A percentile compares a stretch with the other conserved stretches of the same genome.
Conservation (phyloP, 2,113 vertebrate species). For the Poeciliopsis turrubarensis region DNA sequence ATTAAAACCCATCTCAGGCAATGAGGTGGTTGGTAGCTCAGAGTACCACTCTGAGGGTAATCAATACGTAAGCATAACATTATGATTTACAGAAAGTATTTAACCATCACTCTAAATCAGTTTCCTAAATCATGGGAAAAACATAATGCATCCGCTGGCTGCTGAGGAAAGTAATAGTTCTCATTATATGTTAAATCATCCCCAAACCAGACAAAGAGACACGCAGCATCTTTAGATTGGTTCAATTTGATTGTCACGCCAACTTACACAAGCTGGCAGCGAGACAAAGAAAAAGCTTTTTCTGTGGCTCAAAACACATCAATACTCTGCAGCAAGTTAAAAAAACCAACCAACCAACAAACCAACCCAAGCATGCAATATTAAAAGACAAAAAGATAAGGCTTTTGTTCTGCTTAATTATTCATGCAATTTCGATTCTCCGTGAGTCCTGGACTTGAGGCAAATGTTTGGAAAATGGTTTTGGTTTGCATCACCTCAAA, state of each 20-base stretch:
- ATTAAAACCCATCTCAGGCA: slow-evolving; percentile 72
- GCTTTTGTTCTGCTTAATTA: slow-evolving; percentile 31
- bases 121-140: slow-evolving; percentile 49
- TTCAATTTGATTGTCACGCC: slow-evolving; percentile 52
- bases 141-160: slow-evolving; percentile 50
- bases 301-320: slow-evolving; percentile 11
- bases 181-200: slow-evolving; percentile 49
- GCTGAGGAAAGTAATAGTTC: slow-evolving; percentile 50
- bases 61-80: slow-evolving; percentile 75
- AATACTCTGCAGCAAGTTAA: slow-evolving; percentile 32
- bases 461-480: neutral
- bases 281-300: slow-evolving; percentile 24
- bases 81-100: slow-evolving; percentile 77
- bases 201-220: slow-evolving; percentile 58
- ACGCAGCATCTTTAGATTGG: slow-evolving; percentile 38
- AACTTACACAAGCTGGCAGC: slow-evolving; percentile 26
- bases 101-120: slow-evolving; percentile 70
- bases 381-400: slow-evolving; percentile 25
- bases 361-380: neutral
- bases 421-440: neutral
- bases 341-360: slow-evolving; percentile 21
- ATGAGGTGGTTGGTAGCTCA: slow-evolving; percentile 52
- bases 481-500: slow-evolving; percentile 12
- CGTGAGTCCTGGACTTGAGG: neutral
- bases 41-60: slow-evolving; percentile 51